phyloP scores from a whole-genome alignment of 1,140 invertebrate species.

The Carcinoscorpius rotundicauda region DNA sequence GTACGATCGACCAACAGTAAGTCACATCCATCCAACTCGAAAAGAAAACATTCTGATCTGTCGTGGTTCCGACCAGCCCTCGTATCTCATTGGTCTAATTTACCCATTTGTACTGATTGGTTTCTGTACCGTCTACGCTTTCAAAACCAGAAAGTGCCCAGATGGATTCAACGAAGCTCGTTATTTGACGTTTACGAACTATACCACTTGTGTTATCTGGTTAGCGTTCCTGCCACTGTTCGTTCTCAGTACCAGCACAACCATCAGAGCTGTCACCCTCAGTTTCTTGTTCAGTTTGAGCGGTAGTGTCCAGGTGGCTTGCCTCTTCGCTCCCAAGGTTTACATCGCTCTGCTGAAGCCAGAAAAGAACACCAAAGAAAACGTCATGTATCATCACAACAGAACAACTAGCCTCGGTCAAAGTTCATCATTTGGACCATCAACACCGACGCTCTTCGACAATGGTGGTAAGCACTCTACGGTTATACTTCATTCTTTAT shows the following conservation, averaged over 20 bases:
- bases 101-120: slow-evolving; percentile 45
- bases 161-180: slow-evolving; percentile 63
- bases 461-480: too few species aligned
- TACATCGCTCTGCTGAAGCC: slow-evolving; percentile 52
- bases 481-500: too few species aligned
- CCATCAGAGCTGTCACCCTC: slow-evolving; percentile 41
- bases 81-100: slow-evolving; percentile 41
- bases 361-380: slow-evolving; percentile 51
- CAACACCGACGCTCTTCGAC: too few species aligned
- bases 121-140: slow-evolving; percentile 55
- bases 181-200: slow-evolving; percentile 62
- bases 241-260: slow-evolving; percentile 38
- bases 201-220: slow-evolving; percentile 64
- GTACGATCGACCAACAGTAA: slow-evolving; percentile 34
- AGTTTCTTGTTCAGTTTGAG: slow-evolving; percentile 42
- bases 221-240: slow-evolving; percentile 60
- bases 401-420: slow-evolving; percentile 12
- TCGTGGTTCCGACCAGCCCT: slow-evolving; percentile 39
- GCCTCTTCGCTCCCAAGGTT: slow-evolving; percentile 34
- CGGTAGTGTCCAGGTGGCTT: slow-evolving; percentile 24
- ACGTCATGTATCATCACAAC: slow-evolving; percentile 38
- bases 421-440: background rate
- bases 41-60: slow-evolving; percentile 34
- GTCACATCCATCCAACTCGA: slow-evolving; percentile 33
- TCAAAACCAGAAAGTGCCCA: slow-evolving; percentile 60